A percentile compares a stretch with the other conserved stretches of the same genome.
phyloP scores from a whole-genome alignment of 2,888 invertebrate species.

The Ischnura elegans region DNA sequence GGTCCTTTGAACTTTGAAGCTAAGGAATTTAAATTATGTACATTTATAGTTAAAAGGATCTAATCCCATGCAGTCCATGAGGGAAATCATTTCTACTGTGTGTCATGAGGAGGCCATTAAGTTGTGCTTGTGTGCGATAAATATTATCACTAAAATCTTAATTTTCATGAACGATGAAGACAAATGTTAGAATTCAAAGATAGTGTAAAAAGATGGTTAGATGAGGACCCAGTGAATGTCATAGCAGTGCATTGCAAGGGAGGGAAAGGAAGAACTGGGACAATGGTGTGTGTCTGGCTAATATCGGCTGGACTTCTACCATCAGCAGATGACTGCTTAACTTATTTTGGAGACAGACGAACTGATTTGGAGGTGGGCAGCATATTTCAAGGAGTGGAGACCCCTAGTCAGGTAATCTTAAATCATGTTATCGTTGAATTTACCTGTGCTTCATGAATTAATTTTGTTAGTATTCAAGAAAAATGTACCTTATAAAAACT shows the following conservation, averaged over 20 bases:
- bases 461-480: too few species aligned
- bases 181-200: slow-evolving; percentile 77
- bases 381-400: slow-evolving; percentile 79
- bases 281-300: slow-evolving; percentile 79
- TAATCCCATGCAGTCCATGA: too few species aligned
- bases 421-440: too few species aligned
- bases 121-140: not conserved
- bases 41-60: too few species aligned
- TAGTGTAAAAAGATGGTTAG: slow-evolving; percentile 77
- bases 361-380: slow-evolving; percentile 78
- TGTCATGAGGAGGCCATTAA: too few species aligned
- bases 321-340: slow-evolving; percentile 77
- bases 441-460: too few species aligned
- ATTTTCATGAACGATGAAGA: slow-evolving; percentile 72
- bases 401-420: slow-evolving; percentile 79
- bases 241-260: slow-evolving; percentile 80
- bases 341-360: slow-evolving; percentile 78
- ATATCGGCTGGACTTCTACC: slow-evolving; percentile 78
- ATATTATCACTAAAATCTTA: not conserved
- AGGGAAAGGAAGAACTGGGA: slow-evolving; percentile 79
- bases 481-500: too few species aligned
- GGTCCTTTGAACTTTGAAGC: too few species aligned
- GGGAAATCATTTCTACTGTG: too few species aligned
- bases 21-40: too few species aligned
- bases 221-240: slow-evolving; percentile 76